These are phyloP conservation scores for Myotis vivesi DNA, from an alignment of 2,797 vertebrate genomes.

Conservation along the genomic window DNA sequence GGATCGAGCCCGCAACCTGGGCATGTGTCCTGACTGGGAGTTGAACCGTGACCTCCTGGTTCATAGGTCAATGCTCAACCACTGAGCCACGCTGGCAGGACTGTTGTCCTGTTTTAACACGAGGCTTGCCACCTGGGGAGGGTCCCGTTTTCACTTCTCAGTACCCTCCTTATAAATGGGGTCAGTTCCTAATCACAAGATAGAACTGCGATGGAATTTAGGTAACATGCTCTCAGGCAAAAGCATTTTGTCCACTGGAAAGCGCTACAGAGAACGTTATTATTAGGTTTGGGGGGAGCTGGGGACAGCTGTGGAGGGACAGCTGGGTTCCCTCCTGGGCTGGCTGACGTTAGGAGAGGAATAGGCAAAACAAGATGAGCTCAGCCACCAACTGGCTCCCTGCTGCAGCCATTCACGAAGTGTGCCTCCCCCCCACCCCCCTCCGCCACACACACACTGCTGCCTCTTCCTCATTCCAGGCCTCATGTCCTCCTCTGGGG, in stretches of 20 bases:
- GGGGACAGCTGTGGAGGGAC: background rate
- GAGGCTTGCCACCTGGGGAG: background rate
- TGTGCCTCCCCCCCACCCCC: rapidly evolving
- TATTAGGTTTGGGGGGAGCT: background rate
- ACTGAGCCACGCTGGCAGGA: background rate
- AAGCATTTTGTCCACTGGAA: background rate
- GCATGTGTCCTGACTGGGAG: too few relatives aligned
- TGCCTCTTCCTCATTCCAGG: background rate
- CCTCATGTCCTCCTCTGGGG: background rate
- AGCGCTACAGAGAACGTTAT: background rate
- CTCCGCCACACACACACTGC: too few relatives aligned
- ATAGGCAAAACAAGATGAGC: background rate
- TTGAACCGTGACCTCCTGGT: too few relatives aligned
- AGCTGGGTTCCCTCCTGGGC: background rate
- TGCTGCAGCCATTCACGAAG: rapidly evolving
- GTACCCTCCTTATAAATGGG: background rate
- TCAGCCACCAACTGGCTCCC: background rate
- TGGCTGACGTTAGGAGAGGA: background rate
- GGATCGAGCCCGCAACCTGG: too few relatives aligned
- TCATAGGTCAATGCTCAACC: too few relatives aligned
- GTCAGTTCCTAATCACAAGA: background rate
- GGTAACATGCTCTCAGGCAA: background rate
- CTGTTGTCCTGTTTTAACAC: background rate
- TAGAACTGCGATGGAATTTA: background rate
- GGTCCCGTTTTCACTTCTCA: background rate